Base-by-base conservation (phyloP, 2,797 vertebrate genomes). In the Cichlasoma orientale region DNA sequence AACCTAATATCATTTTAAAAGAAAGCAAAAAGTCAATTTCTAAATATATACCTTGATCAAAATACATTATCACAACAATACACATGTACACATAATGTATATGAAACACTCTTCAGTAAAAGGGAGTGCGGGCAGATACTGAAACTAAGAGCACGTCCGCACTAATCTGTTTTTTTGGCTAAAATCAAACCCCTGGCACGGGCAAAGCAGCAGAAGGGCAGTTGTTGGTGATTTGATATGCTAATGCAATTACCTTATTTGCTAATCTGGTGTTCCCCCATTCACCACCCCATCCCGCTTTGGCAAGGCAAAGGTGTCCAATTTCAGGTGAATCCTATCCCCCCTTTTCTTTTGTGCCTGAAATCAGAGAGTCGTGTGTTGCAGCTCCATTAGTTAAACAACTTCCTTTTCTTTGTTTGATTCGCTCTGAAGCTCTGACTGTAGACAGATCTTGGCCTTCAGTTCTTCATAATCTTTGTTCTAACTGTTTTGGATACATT, bases 211-310 rank as follows among this genome's bases (percentile, higher is more conserved):
- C 80, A 74, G 66, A 72, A 55, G 83, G 85, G 83, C 23, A 79
- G 82, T 78, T 83, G 86, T 66, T 74, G 55, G 76, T 85, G 84
- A 90, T 91, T 89, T 84, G 82, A 89, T 84, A 93, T 93, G 90
- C 88, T 93, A 93, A 94, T 92, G 82, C 61, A 89, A 92, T 94
- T 84, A 92, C 75, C 79, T 87, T 88, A 86, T 89, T 86, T 90
- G 85, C 75, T 90, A 89, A 89, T 88, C 82, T 7, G 21, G 44
- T 83, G 86, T 84, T 66, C 66, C 54, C 72, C 69, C 6, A 7
- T 31, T 52, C 44, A 31, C 52, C 7, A 50, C 18, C 44, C 25
- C 44, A 68, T 50, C 10, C 44, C n/a, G 63, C 11, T 73, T 72
- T 78, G 82, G 80, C 77, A 61, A 86, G 80, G 91, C 82, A 86